Evolutionary conservation across 2,113 vertebrate species (phyloP).

Genomic region (Nothocercus julius): DNA sequence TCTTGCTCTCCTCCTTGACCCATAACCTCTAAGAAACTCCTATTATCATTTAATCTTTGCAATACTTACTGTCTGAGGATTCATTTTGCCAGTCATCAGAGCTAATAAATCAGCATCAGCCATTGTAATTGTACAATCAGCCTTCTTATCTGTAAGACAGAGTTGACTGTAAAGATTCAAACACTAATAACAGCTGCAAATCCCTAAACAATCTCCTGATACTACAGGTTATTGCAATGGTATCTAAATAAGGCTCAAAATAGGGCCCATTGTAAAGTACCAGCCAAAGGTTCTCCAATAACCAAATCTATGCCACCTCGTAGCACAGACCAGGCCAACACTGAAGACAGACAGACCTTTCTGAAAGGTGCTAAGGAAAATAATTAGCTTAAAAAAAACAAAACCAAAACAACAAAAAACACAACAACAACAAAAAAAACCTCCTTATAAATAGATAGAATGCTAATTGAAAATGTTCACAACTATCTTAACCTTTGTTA

Average conservation of each 20-base stretch:
- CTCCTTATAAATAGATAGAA: not conserved
- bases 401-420: not conserved
- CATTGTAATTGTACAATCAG: slow-evolving; percentile 89
- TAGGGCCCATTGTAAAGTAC: not conserved
- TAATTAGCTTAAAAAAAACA: not conserved
- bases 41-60: not conserved
- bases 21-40: not conserved
- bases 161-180: not conserved
- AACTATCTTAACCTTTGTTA: not conserved
- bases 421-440: not conserved
- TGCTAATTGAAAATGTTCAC: not conserved
- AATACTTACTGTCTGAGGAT: slow-evolving; percentile 89
- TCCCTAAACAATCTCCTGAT: not conserved
- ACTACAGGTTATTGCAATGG: not conserved
- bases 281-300: not conserved
- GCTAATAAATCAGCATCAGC: slow-evolving; percentile 86
- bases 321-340: not conserved
- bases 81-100: slow-evolving; percentile 93
- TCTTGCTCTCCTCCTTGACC: too few relatives aligned
- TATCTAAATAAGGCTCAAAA: not conserved
- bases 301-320: not conserved
- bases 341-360: not conserved
- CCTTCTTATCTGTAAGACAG: slow-evolving; percentile 82
- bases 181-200: not conserved
- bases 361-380: not conserved